Evolutionary conservation across 2,113 vertebrate genomes (phyloP).

Genomic region (Empidonax traillii): DNA sequence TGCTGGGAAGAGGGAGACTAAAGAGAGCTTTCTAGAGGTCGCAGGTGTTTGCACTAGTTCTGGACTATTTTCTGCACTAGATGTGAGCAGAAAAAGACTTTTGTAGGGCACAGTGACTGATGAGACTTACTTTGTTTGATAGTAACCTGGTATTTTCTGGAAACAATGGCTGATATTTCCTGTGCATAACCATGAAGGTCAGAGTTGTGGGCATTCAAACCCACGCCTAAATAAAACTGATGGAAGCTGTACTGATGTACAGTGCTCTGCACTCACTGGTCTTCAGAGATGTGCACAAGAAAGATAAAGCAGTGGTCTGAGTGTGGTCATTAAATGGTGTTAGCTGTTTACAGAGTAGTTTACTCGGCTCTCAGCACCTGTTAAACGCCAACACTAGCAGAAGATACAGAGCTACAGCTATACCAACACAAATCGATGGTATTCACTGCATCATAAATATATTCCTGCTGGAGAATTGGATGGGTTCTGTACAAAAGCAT

Average conservation of each 20-base stretch:
- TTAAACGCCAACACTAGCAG: background rate
- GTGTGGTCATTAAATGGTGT: background rate
- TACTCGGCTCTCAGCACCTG: background rate
- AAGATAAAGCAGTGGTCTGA: background rate
- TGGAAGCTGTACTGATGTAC: background rate
- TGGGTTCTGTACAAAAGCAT: background rate
- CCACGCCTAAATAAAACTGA: background rate
- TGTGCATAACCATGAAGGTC: background rate
- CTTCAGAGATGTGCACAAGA: background rate
- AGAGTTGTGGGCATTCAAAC: background rate
- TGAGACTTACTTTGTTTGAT: background rate
- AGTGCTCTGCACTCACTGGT: background rate
- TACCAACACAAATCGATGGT: background rate
- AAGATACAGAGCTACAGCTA: background rate
- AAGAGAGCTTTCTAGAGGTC: background rate
- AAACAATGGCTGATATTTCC: background rate
- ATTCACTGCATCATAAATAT: background rate
- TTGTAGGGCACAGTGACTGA: background rate
- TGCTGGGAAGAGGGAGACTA: background rate
- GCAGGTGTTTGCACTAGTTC: background rate
- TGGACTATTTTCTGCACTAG: background rate
- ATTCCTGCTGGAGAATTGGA: background rate
- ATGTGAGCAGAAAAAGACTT: background rate
- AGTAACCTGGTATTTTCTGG: background rate
- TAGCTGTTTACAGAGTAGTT: background rate